Evolutionary conservation across 35 echinoderm and acorn worm genomes (phyloP).

Genomic region (Ophioderma brevispina): DNA sequence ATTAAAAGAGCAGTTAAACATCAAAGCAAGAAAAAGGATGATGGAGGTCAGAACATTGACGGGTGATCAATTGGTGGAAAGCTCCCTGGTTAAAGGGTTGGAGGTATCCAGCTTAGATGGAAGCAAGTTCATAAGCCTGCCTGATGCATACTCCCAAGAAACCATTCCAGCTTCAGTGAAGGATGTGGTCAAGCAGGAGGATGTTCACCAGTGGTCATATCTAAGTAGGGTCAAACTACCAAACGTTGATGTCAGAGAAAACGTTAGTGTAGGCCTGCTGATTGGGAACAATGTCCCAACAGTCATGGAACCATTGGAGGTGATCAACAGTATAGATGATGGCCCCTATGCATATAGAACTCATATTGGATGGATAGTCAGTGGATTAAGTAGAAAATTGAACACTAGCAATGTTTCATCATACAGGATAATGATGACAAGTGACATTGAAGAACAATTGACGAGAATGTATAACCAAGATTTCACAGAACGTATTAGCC

Average conservation of each 20-base stretch:
- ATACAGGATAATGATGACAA: constrained; percentile 15
- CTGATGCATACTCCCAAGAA: not conserved
- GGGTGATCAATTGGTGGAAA: not conserved
- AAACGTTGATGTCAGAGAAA: not conserved
- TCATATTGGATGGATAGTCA: constrained; percentile 45
- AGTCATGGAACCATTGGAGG: constrained; percentile 34
- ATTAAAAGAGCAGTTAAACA: not conserved
- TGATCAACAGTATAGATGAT: constrained; percentile 35
- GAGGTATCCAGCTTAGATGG: not conserved
- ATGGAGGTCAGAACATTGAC: constrained; percentile 7
- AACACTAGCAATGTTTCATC: constrained; percentile 19
- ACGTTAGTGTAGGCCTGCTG: constrained; percentile 43
- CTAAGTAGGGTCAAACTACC: constrained; percentile 30
- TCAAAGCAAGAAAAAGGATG: not conserved
- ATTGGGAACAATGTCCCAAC: constrained; percentile 70
- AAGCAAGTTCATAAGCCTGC: not conserved
- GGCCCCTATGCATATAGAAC: constrained; percentile 47
- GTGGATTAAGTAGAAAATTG: too few species aligned
- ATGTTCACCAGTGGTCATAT: constrained; percentile 41
- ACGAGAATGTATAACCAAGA: constrained; percentile 45
- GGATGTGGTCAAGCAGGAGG: not conserved
- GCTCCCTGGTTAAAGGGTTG: not conserved
- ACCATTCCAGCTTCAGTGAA: not conserved
- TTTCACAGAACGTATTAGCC: constrained; percentile 53
- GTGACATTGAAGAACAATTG: not conserved